Conservation (phyloP, 1,140 invertebrate genomes). For the Meteorus sp. region DNA sequence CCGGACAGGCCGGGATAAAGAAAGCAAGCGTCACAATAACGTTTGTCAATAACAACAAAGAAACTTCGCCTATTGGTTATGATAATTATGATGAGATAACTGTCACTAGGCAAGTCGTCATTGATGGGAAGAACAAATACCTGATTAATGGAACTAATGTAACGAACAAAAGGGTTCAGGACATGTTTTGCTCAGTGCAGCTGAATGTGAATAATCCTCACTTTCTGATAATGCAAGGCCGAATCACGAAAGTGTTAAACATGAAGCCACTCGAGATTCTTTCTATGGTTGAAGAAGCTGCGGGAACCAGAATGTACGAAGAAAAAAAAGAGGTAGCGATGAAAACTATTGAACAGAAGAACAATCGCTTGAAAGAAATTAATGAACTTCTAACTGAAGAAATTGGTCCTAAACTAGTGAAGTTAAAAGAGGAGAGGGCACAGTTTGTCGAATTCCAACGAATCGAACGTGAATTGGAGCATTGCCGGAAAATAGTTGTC, state of each 20-base stretch:
- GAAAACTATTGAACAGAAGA: constrained; percentile 92
- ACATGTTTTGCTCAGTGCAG: constrained; percentile 95
- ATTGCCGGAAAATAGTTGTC: constrained; percentile 75
- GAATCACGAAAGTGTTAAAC: constrained; percentile 98
- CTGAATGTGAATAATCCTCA: constrained; percentile 99
- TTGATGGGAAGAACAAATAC: constrained; percentile 90
- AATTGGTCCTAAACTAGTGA: constrained; percentile 83
- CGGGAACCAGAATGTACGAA: constrained; percentile 98
- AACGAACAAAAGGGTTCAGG: constrained; percentile 85
- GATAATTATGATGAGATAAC: constrained; percentile 91
- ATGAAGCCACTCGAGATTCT: constrained; percentile 99
- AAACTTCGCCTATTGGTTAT: constrained; percentile 88
- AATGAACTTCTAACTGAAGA: constrained; percentile 85
- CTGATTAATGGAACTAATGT: constrained; percentile 93
- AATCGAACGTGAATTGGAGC: constrained; percentile 82
- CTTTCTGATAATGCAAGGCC: constrained; percentile 99
- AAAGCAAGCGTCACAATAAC: constrained; percentile 95
- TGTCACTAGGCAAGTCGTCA: constrained; percentile 84
- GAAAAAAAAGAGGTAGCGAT: constrained; percentile 87
- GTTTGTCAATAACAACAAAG: constrained; percentile 90
- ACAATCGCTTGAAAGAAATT: constrained; percentile 86
- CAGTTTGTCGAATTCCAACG: constrained; percentile 90
- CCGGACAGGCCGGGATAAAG: constrained; percentile 93
- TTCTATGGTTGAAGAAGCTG: constrained; percentile 98
- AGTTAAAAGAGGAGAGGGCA: constrained; percentile 81